These are phyloP conservation scores for Epizoanthus scotinus DNA, from an alignment of 92 coral and sea anemone species.

Conservation along the genomic window DNA sequence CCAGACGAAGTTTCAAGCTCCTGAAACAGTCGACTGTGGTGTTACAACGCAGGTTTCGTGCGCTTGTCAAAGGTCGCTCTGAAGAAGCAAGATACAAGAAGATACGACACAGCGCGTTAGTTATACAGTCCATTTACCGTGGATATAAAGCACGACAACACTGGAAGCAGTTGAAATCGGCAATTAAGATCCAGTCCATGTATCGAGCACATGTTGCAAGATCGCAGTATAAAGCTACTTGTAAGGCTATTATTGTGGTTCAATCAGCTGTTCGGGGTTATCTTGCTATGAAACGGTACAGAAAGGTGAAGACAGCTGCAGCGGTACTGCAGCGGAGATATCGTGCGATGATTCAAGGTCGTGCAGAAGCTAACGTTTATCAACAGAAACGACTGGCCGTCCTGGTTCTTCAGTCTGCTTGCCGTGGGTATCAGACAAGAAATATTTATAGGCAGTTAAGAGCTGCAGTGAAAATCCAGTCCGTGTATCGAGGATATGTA, in stretches of 20 bases:
- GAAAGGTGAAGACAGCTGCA: slow-evolving; percentile 49
- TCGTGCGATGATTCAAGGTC: slow-evolving; percentile 37
- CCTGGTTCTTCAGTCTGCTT: slow-evolving; percentile 68
- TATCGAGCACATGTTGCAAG: slow-evolving; percentile 68
- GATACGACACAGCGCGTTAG: slow-evolving; percentile 37
- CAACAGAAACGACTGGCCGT: slow-evolving; percentile 45
- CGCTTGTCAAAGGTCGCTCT: slow-evolving; percentile 50
- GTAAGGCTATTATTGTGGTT: slow-evolving; percentile 47
- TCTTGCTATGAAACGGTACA: slow-evolving; percentile 48
- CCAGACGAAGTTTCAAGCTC: slow-evolving; percentile 38
- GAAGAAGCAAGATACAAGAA: slow-evolving; percentile 47
- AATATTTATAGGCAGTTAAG: slow-evolving; percentile 11
- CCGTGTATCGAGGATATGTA: slow-evolving; percentile 54
- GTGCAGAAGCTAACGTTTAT: slow-evolving; percentile 15
- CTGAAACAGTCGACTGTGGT: slow-evolving; percentile 33
- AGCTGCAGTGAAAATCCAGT: slow-evolving; percentile 48
- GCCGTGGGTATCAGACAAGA: slow-evolving; percentile 74
- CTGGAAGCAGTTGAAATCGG: slow-evolving; percentile 46
- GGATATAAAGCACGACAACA: slow-evolving; percentile 46
- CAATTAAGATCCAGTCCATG: slow-evolving; percentile 62
- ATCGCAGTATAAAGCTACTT: slow-evolving; percentile 40
- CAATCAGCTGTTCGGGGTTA: slow-evolving; percentile 62
- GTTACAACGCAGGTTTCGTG: slow-evolving; percentile 70
- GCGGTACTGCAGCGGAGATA: slow-evolving; percentile 45
- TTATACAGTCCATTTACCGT: slow-evolving; percentile 56